Evolutionary conservation across 1,140 invertebrate species (phyloP), one percentile per base, ranked within the genome.

Genomic region (Ceratina japonica): DNA sequence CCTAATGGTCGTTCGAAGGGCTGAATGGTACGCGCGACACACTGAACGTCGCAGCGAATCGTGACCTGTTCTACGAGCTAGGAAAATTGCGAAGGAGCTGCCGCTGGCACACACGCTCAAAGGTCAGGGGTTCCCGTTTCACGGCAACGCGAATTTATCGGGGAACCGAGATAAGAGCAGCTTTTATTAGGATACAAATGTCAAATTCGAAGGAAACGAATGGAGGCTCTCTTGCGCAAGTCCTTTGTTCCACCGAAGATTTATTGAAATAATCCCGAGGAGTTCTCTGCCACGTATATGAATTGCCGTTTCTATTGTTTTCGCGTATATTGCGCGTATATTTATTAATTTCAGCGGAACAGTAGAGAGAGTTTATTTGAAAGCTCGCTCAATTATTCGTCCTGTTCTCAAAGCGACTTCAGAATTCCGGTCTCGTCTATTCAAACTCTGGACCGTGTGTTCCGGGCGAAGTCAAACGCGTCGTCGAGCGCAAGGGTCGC

Each of bases 1-100:
- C 59, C 13, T 16, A 18, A 27, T 31, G 13, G 13, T 20, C 68
- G 76, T 49, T 69, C 61, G 75, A 85, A 83, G 83, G 81, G 83
- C 73, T 84, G 77, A 83, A 83, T 83, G 78, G 74, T 75, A 75
- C 81, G 62, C 81, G 62, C 81, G 81, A 51, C 63, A 69, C 20
- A 15, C 64, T 59, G 68, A 61, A 75, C 22, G 66, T 83, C 68
- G 66, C 22, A 27, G 37, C 24, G 66, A 52, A 31, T 72, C 70
- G 70, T 72, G 56, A 72, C 37, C 31, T 5, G 56, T 49, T 61
- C 5, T 3, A 1, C 16, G 20, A 49, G 20, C 16, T 49, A 49
- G 51, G 66, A 70, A 61, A 61, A 72, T 59, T 44, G 15, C 15
- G 8, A 51, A 49, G 64, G 8, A 4, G 22, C 8, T 24, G 22